Percentiles rank a stretch among this genome's conserved stretches.
Conservation (phyloP, 2,888 invertebrate species). For the Drosophila affinis region DNA sequence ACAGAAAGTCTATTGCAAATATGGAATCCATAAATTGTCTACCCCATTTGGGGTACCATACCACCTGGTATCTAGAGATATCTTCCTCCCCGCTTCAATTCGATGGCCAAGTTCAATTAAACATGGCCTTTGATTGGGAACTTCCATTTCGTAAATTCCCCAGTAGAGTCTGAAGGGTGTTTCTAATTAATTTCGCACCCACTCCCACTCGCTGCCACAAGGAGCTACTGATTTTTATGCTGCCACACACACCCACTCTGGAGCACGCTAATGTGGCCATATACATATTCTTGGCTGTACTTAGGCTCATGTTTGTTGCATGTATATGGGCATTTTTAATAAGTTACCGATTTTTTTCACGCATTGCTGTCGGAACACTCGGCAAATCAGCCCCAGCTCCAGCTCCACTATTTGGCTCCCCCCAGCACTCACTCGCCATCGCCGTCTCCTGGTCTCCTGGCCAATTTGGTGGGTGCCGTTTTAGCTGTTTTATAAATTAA, state of each 20-base stretch:
- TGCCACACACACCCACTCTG: slow-evolving; percentile 37
- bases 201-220: slow-evolving; percentile 27
- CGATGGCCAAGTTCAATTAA: slow-evolving; percentile 13
- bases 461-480: slow-evolving; percentile 58
- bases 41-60: too few relatives aligned
- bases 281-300: slow-evolving; percentile 19
- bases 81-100: neutral
- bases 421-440: neutral
- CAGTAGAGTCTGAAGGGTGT: slow-evolving; percentile 17
- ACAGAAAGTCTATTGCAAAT: neutral
- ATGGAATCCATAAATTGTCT: slow-evolving; percentile 9
- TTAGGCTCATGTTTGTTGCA: slow-evolving; percentile 57
- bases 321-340: slow-evolving; percentile 78
- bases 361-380: slow-evolving; percentile 40
- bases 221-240: slow-evolving; percentile 68
- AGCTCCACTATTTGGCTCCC: slow-evolving; percentile 7
- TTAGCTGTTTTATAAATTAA: slow-evolving; percentile 73
- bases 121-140: slow-evolving; percentile 8
- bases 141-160: slow-evolving; percentile 11
- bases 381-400: neutral
- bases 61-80: neutral
- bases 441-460: slow-evolving; percentile 14
- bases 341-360: slow-evolving; percentile 67
- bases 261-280: slow-evolving; percentile 26
- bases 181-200: slow-evolving; percentile 70